Evolutionary conservation across 2,113 vertebrate species (phyloP).

Genomic region (Ochotona princeps): DNA sequence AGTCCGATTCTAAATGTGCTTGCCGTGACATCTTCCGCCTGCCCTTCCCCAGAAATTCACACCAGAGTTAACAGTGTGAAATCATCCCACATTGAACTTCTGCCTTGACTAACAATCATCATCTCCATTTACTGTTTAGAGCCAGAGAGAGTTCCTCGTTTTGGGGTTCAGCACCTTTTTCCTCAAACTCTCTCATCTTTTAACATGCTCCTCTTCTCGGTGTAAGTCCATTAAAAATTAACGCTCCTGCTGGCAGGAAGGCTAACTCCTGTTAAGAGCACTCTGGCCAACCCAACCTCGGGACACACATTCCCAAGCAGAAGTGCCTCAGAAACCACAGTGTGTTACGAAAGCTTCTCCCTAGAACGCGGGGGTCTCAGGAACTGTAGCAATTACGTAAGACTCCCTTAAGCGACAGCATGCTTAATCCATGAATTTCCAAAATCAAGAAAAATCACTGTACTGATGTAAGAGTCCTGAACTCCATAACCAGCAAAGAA

Average conservation of each 20-base stretch:
- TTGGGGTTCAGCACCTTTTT: constrained; percentile 55
- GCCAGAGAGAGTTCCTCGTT: constrained; percentile 32
- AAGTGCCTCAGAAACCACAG: constrained; percentile 4
- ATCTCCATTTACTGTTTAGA: constrained; percentile 24
- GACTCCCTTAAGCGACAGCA: not conserved
- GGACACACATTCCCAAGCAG: constrained; percentile 10
- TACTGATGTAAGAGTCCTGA: not conserved
- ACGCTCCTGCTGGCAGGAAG: constrained; percentile 56
- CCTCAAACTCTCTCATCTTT: constrained; percentile 54
- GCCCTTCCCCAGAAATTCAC: constrained; percentile 38
- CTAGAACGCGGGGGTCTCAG: not conserved
- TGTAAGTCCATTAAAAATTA: constrained; percentile 76
- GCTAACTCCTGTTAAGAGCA: constrained; percentile 55
- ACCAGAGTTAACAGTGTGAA: constrained; percentile 45
- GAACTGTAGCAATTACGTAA: not conserved
- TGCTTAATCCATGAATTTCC: not conserved
- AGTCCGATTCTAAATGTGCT: not conserved
- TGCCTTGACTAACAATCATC: constrained; percentile 8
- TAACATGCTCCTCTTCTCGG: constrained; percentile 62
- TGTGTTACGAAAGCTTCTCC: constrained; percentile 4
- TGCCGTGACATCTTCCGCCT: not conserved
- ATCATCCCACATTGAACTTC: constrained; percentile 6
- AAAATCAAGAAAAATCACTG: constrained; percentile 13
- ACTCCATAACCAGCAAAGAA: not conserved
- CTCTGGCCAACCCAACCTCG: constrained; percentile 40